These are phyloP conservation scores for Malurus alboscapulatus DNA, from an alignment of 2,113 vertebrate genomes.

Conservation along the genomic window DNA sequence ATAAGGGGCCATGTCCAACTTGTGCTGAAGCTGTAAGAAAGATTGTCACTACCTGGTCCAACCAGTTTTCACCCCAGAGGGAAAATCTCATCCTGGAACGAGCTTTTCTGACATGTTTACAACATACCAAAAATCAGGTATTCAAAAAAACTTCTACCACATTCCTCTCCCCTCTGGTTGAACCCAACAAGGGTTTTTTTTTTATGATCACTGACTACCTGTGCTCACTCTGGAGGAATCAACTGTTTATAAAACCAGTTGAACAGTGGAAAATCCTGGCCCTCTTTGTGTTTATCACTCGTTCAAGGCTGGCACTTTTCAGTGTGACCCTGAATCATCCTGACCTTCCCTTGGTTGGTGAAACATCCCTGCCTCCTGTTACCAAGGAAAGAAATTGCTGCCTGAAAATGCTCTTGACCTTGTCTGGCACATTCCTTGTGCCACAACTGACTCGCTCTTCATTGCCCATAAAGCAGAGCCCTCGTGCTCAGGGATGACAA, in stretches of 20 bases:
- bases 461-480: neutral
- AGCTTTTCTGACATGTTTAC: neutral
- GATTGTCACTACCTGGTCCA: neutral
- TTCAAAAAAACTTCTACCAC: neutral
- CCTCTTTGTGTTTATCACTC: neutral
- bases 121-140: neutral
- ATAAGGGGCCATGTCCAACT: neutral
- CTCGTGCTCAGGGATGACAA: neutral
- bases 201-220: neutral
- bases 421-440: neutral
- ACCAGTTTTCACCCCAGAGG: neutral
- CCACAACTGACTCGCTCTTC: neutral
- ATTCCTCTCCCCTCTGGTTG: neutral
- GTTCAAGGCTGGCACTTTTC: neutral
- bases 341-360: neutral
- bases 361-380: neutral
- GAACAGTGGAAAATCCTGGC: neutral
- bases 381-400: neutral
- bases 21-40: neutral
- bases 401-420: conserved; percentile 11
- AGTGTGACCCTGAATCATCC: conserved; percentile 24
- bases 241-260: neutral
- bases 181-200: neutral
- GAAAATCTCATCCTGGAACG: neutral
- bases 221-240: neutral